A percentile compares a stretch with the other conserved stretches of the same genome.
These are phyloP conservation scores for Pantherophis alleghaniensis DNA, from an alignment of 2,797 vertebrate species.

Conservation along the genomic window DNA sequence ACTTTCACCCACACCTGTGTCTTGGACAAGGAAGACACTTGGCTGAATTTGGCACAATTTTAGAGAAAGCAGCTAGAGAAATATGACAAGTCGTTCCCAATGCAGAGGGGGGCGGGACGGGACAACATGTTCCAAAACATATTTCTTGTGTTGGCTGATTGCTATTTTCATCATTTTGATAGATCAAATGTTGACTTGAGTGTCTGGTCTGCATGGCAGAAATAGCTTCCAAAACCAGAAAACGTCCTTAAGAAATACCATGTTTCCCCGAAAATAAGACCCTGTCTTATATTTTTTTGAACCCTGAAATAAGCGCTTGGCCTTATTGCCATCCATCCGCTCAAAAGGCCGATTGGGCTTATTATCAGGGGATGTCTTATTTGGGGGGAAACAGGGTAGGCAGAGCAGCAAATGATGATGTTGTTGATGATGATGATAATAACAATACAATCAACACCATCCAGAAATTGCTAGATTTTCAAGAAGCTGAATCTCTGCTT, in stretches of 20 bases:
- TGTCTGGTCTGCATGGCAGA: slow-evolving; percentile 19
- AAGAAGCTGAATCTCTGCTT: slow-evolving; percentile 32
- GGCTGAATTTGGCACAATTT: slow-evolving; percentile 66
- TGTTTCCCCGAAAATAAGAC: too few species aligned
- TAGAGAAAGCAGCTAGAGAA: slow-evolving; percentile 36
- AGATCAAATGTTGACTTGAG: background rate
- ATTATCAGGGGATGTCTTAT: too few species aligned
- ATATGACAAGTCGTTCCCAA: slow-evolving; percentile 23
- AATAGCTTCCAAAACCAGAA: slow-evolving; percentile 16
- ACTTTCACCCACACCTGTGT: slow-evolving; percentile 33
- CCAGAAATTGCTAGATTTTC: slow-evolving; percentile 42
- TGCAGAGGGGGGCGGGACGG: background rate
- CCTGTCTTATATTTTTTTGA: too few species aligned
- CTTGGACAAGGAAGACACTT: slow-evolving; percentile 50
- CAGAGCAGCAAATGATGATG: slow-evolving; percentile 44
- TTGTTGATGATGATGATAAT: slow-evolving; percentile 25
- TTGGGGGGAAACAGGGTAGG: background rate
- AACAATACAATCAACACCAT: background rate
- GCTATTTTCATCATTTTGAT: background rate
- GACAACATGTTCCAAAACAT: slow-evolving; percentile 38
- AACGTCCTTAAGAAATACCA: background rate
- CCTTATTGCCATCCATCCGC: too few species aligned
- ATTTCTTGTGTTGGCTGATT: slow-evolving; percentile 32
- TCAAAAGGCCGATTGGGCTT: too few species aligned
- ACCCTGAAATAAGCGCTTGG: too few species aligned